Conservation (phyloP, 2,888 invertebrate genomes). For the Lathronympha strigana region DNA sequence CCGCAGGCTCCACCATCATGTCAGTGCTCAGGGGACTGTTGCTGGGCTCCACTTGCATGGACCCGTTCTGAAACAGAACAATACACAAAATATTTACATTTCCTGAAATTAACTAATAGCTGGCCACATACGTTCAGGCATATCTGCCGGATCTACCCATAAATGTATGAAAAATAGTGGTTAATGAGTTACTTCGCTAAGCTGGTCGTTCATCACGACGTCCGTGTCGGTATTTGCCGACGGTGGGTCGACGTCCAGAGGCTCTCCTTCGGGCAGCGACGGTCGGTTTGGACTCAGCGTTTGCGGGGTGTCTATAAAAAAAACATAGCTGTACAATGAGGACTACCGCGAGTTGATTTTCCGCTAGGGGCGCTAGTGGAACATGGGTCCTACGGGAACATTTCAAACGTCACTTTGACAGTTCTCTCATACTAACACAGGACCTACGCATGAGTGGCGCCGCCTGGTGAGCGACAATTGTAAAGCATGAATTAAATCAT, state of each 20-base stretch:
- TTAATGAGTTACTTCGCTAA: conserved; percentile 78
- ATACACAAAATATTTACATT: not conserved
- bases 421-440: no score
- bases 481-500: no score
- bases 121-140: no score
- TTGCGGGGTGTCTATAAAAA: conserved; percentile 68
- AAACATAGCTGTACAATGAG: no score
- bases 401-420: no score
- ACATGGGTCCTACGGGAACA: no score
- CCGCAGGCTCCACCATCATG: conserved; percentile 75
- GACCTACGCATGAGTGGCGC: no score
- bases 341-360: no score
- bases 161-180: no score
- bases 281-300: conserved; percentile 67
- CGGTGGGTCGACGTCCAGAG: conserved; percentile 69
- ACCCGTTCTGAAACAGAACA: conserved; percentile 69
- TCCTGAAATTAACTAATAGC: not conserved
- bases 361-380: no score
- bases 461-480: no score
- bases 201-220: conserved; percentile 75
- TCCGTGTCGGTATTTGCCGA: conserved; percentile 66
- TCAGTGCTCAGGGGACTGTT: conserved; percentile 75
- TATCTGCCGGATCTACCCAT: no score
- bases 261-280: conserved; percentile 57
- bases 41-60: conserved; percentile 80